A percentile compares a stretch with the other conserved stretches of the same genome.
phyloP scores from a whole-genome alignment of 1,140 invertebrate species.

The Drosophila kanapiae region DNA sequence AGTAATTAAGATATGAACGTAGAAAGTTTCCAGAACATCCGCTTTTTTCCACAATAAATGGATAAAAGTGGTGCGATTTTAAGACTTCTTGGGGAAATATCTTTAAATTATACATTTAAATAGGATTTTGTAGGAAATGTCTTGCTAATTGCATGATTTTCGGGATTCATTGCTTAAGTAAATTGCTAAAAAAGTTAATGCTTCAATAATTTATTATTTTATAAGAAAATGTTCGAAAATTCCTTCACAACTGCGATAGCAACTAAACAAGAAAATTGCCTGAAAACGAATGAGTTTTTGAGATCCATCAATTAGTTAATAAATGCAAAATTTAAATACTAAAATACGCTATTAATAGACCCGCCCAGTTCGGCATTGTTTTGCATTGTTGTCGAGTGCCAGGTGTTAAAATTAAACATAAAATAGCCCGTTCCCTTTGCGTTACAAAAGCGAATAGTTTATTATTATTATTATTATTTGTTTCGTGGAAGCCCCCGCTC shows the following conservation, averaged over 20 bases:
- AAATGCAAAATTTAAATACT: conserved; percentile 7
- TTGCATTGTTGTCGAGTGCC: conserved; percentile 16
- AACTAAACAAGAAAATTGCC: accelerated
- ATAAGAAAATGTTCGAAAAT: background rate
- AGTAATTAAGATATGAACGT: conserved; percentile 2
- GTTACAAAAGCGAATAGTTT: conserved; percentile 10
- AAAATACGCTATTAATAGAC: background rate
- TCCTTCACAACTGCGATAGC: background rate
- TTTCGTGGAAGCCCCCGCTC: conserved; percentile 34
- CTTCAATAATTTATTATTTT: background rate
- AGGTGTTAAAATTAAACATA: conserved; percentile 34
- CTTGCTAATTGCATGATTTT: too few relatives aligned
- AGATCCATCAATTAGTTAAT: background rate
- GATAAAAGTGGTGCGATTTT: too few relatives aligned
- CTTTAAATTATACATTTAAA: background rate
- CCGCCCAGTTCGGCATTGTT: background rate
- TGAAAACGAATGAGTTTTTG: background rate
- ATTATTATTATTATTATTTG: conserved; percentile 13
- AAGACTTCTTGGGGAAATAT: too few relatives aligned
- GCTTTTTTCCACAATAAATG: background rate
- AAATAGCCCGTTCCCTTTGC: conserved; percentile 18
- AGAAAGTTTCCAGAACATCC: background rate
- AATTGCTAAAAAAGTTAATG: background rate
- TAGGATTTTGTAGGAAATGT: background rate
- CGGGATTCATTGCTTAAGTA: too few relatives aligned